These are phyloP conservation scores for Mimachlamys varia DNA, from an alignment of 2,888 invertebrate species.

Conservation along the genomic window DNA sequence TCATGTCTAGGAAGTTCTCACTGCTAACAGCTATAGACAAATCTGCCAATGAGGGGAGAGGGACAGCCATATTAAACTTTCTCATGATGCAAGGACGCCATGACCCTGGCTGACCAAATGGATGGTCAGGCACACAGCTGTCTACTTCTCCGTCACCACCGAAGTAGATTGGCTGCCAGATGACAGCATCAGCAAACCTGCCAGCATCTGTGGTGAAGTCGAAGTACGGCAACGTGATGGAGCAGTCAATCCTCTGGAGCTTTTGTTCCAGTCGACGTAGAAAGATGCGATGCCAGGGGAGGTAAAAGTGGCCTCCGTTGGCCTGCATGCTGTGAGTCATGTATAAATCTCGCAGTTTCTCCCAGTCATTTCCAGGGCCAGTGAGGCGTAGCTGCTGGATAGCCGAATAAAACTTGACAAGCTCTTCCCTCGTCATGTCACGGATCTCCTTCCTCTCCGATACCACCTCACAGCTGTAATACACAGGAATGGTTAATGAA, in stretches of 20 bases:
- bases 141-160: constrained; percentile 74
- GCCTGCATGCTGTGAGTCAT: constrained; percentile 76
- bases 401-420: constrained; percentile 75
- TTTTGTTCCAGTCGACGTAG: constrained; percentile 75
- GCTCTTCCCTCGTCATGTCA: constrained; percentile 75
- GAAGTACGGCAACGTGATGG: constrained; percentile 77
- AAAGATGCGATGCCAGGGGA: constrained; percentile 79
- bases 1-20: constrained; percentile 74
- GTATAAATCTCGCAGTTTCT: constrained; percentile 75
- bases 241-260: constrained; percentile 77
- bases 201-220: constrained; percentile 79
- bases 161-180: constrained; percentile 79
- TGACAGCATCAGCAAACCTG: constrained; percentile 71
- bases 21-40: constrained; percentile 70
- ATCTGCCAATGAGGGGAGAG: constrained; percentile 73
- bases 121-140: constrained; percentile 76
- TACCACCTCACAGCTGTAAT: constrained; percentile 67
- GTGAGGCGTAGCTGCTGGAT: constrained; percentile 69
- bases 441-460: constrained; percentile 76
- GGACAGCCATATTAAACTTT: constrained; percentile 73
- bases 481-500: neutral
- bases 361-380: constrained; percentile 72
- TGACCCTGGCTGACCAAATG: constrained; percentile 73
- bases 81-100: constrained; percentile 77
- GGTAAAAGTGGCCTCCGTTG: constrained; percentile 72